Evolutionary conservation across 2,888 invertebrate genomes (phyloP).

Genomic region (Drosophila pseudotakahashii): DNA sequence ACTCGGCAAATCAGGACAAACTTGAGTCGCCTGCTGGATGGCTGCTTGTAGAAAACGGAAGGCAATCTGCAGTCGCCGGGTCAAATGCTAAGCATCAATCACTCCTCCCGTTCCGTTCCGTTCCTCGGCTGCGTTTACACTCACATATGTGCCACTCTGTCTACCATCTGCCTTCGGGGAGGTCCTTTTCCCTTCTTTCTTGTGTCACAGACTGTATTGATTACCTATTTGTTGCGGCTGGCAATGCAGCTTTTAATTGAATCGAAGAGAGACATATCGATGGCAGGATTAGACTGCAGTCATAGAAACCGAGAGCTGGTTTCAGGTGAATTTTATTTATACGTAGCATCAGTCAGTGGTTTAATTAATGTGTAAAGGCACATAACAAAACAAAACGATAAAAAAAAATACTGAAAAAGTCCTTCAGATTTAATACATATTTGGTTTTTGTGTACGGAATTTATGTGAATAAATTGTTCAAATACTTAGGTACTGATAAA

Average conservation of each 20-base stretch:
- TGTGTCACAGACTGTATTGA: slow-evolving; percentile 16
- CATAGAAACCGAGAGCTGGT: slow-evolving; percentile 6
- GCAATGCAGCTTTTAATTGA: slow-evolving; percentile 34
- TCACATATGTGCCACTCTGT: background rate
- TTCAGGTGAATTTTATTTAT: slow-evolving; percentile 1
- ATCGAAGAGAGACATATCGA: slow-evolving; percentile 20
- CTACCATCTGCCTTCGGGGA: background rate
- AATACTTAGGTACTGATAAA: too few species aligned
- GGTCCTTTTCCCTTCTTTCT: background rate
- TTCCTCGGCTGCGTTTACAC: background rate
- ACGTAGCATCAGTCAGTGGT: slow-evolving; percentile 11
- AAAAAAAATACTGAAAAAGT: background rate
- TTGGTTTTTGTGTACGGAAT: too few species aligned
- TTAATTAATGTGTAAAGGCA: slow-evolving; percentile 7
- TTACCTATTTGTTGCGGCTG: slow-evolving; percentile 28
- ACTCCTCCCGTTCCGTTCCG: slow-evolving; percentile 5
- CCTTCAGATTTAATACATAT: too few species aligned
- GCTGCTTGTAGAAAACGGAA: slow-evolving; percentile 12
- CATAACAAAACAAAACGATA: background rate
- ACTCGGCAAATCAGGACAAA: slow-evolving; percentile 37
- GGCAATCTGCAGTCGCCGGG: slow-evolving; percentile 37
- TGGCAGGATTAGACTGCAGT: slow-evolving; percentile 22
- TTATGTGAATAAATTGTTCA: too few species aligned
- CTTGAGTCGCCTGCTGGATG: background rate
- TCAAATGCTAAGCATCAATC: slow-evolving; percentile 61